phyloP scores from a whole-genome alignment of 2,888 invertebrate species.

The Tetranychus piercei region DNA sequence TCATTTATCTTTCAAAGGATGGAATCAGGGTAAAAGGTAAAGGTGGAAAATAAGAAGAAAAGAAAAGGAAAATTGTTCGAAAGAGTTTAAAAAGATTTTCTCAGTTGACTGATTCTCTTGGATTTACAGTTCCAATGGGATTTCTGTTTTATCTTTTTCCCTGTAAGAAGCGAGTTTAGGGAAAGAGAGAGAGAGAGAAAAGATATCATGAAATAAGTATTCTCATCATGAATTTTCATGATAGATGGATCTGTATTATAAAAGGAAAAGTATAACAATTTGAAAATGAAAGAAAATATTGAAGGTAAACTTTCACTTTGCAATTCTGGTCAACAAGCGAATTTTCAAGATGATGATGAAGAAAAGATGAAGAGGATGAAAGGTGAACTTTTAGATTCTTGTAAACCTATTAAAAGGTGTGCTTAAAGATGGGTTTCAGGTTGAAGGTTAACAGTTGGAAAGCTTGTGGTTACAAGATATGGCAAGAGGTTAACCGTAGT shows the following conservation, averaged over 20 bases:
- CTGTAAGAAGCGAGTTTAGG: background rate
- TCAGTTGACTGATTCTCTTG: background rate
- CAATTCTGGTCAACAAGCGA: background rate
- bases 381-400: background rate
- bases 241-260: background rate
- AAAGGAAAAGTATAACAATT: background rate
- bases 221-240: background rate
- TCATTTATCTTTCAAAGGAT: background rate
- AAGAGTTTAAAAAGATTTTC: conserved; percentile 1
- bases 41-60: background rate
- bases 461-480: too few species aligned
- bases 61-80: background rate
- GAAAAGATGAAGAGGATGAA: background rate
- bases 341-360: background rate
- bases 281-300: background rate
- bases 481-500: too few species aligned
- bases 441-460: background rate
- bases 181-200: background rate
- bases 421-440: background rate
- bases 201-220: background rate
- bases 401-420: background rate
- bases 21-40: background rate
- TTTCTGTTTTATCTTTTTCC: background rate
- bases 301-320: background rate
- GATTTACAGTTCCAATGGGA: background rate